Base-by-base conservation (phyloP, 2,113 vertebrate genomes). In the Agelaius phoeniceus region DNA sequence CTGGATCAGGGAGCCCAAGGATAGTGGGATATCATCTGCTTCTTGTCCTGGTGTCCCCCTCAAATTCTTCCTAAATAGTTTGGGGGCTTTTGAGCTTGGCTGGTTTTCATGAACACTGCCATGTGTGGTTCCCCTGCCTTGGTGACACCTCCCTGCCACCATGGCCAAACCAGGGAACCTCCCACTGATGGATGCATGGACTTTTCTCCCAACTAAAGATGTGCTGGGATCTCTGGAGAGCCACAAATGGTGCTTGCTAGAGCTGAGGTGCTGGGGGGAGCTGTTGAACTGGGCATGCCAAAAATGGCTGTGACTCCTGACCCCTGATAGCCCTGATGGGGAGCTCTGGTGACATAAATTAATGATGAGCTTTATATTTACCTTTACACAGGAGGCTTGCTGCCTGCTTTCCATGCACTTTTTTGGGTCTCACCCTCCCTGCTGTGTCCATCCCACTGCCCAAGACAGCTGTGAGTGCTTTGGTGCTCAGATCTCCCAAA, bases 81-180 rank as follows among this genome's bases (percentile, higher is more conserved):
- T 5, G 9, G 13, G 37, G 13, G n/a, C 21, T 75, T 75, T 49
- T 23, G 22, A 44, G 54, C 39, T 21, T 35, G 63, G 41, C 31
- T 8, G 0, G 6, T 4, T 2, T 57, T 49, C 2, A 1, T 7
- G n/a, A 55, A 35, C 13, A 6, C n/a, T 3, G 1, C 21, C 5
- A 7, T 3, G n/a, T 0, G 9, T 26, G 20, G 21, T 21, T 72
- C 35, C 15, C 23, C 49, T 80, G 31, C 66, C 72, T 48, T 44
- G 73, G 57, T 69, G 49, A 23, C 68, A 59, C 28, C 30, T 72
- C n/a, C 31, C 5, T 63, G 49, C 49, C 6, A 0, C 6, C 7
- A 35, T 23, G 62, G 21, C 43, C 2, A 13, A 72, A 18, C 62
- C 0, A 4, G 61, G 13, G 35, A 35, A 35, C 71, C 51, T 43